A percentile compares a stretch with the other conserved stretches of the same genome.
phyloP scores from a whole-genome alignment of 2,888 invertebrate species.

The Uloborus plumipes region DNA sequence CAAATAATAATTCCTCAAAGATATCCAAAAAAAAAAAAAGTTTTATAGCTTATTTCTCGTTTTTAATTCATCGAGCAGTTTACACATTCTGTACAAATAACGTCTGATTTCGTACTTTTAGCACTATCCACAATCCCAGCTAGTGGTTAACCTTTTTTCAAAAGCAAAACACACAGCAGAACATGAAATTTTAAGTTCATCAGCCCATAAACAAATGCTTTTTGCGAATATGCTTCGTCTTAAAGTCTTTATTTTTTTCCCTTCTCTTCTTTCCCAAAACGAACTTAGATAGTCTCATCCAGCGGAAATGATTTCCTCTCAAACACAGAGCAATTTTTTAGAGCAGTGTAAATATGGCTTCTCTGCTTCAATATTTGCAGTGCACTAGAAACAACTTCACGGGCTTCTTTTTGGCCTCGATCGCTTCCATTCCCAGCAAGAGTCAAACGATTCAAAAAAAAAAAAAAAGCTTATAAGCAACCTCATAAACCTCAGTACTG shows the following conservation, averaged over 20 bases:
- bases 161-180: constrained; percentile 44
- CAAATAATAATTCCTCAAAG: too few relatives aligned
- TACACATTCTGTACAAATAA: too few relatives aligned
- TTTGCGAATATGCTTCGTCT: background rate
- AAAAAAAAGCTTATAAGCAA: constrained; percentile 15
- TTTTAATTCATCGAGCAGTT: too few relatives aligned
- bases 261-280: background rate
- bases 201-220: background rate
- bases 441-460: background rate
- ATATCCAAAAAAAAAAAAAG: too few relatives aligned
- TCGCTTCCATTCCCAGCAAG: constrained; percentile 1
- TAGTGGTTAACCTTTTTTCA: constrained; percentile 48
- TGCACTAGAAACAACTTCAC: constrained; percentile 51
- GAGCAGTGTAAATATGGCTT: constrained; percentile 57
- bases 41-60: too few relatives aligned
- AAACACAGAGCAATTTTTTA: constrained; percentile 41
- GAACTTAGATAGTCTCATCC: constrained; percentile 10
- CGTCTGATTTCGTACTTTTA: too few relatives aligned
- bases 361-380: constrained; percentile 50
- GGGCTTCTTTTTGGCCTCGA: constrained; percentile 35
- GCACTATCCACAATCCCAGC: background rate
- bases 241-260: too few relatives aligned
- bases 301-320: constrained; percentile 37
- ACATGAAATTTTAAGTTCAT: constrained; percentile 3
- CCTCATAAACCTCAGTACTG: constrained; percentile 29